Conservation (phyloP, 1,140 invertebrate species). For the Lasioglossum albipes region DNA sequence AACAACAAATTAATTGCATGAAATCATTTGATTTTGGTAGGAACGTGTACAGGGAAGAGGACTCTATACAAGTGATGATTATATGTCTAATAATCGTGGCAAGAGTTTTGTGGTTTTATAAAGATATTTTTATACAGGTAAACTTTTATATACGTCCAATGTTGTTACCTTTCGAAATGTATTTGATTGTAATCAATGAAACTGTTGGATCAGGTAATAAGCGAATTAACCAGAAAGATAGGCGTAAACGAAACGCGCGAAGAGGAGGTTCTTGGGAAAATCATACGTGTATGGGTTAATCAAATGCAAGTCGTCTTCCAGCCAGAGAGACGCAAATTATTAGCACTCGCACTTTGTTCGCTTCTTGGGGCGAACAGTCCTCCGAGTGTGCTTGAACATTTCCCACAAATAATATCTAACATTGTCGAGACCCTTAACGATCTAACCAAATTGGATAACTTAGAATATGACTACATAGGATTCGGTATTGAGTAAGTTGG, state of each 20-base stretch:
- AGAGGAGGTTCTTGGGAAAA: slow-evolving; percentile 83
- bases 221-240: slow-evolving; percentile 72
- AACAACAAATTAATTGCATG: not conserved
- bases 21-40: slow-evolving; percentile 75
- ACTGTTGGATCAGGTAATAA: slow-evolving; percentile 79
- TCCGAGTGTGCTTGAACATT: slow-evolving; percentile 85
- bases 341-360: slow-evolving; percentile 90
- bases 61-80: slow-evolving; percentile 86
- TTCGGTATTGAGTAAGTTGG: slow-evolving; percentile 83
- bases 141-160: not conserved
- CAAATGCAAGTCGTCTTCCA: slow-evolving; percentile 89
- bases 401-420: slow-evolving; percentile 87
- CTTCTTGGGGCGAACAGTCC: slow-evolving; percentile 86
- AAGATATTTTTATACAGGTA: slow-evolving; percentile 86
- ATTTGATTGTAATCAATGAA: slow-evolving; percentile 4
- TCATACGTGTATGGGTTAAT: slow-evolving; percentile 90
- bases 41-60: slow-evolving; percentile 83
- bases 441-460: slow-evolving; percentile 88
- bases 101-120: slow-evolving; percentile 87
- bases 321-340: slow-evolving; percentile 88
- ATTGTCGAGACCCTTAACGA: slow-evolving; percentile 93
- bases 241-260: slow-evolving; percentile 78
- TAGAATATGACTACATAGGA: slow-evolving; percentile 85
- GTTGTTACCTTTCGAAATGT: not conserved
- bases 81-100: slow-evolving; percentile 89